Evolutionary conservation across 2,797 vertebrate genomes (phyloP).

Genomic region (Molossus molossus): DNA sequence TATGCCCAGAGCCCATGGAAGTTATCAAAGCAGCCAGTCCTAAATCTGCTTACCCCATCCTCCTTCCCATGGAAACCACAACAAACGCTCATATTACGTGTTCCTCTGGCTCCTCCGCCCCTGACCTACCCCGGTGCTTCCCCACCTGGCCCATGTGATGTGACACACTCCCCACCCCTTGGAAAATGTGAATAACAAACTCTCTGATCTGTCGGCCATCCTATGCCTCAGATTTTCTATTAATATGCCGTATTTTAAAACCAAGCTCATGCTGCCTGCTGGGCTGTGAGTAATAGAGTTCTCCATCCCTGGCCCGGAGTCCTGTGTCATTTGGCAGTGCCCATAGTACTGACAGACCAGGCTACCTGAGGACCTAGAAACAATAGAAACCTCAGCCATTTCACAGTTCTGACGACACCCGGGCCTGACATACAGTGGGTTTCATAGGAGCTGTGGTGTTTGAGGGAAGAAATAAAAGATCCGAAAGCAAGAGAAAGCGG

Average conservation of each 20-base stretch:
- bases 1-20: neutral
- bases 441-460: neutral
- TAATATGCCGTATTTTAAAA: neutral
- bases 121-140: neutral
- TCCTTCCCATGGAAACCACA: neutral
- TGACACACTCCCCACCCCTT: rapidly evolving
- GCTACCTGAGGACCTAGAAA: neutral
- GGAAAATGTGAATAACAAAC: neutral
- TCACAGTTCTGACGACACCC: neutral
- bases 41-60: neutral
- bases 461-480: neutral
- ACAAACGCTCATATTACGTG: neutral
- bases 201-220: neutral
- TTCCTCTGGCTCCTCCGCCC: neutral
- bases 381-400: neutral
- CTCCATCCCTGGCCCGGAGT: neutral
- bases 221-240: neutral
- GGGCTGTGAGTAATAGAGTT: neutral
- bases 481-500: neutral
- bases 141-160: rapidly evolving
- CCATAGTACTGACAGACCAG: neutral
- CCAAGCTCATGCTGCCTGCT: neutral
- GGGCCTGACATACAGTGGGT: rapidly evolving
- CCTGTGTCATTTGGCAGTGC: neutral
- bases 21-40: neutral